Percentiles rank a stretch among this genome's conserved stretches.
These are phyloP conservation scores for Drepana arcuata DNA, from an alignment of 1,140 invertebrate genomes.

Conservation along the genomic window DNA sequence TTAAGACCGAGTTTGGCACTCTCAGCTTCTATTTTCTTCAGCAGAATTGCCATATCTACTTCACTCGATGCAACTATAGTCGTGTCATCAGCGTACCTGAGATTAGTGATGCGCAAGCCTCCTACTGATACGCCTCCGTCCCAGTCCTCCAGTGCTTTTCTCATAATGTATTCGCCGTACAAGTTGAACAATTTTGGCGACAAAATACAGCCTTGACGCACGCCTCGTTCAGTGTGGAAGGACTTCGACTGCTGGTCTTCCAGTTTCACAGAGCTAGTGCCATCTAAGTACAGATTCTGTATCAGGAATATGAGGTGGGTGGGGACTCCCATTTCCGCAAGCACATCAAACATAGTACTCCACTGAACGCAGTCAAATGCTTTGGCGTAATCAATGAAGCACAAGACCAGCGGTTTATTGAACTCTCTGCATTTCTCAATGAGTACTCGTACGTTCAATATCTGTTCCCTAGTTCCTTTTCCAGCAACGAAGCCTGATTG, in stretches of 20 bases:
- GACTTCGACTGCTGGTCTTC: slow-evolving; percentile 1
- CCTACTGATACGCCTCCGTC: slow-evolving; percentile 4
- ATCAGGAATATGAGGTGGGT: slow-evolving; percentile 3
- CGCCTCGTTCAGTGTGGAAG: slow-evolving; percentile 8
- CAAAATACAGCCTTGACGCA: slow-evolving; percentile 12
- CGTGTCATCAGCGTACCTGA: slow-evolving; percentile 10
- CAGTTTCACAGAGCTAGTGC: slow-evolving; percentile 1
- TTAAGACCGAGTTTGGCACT: background rate
- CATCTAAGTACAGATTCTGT: slow-evolving; percentile 2
- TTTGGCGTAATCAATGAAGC: no score
- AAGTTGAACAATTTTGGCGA: slow-evolving; percentile 13
- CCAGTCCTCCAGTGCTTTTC: slow-evolving; percentile 7
- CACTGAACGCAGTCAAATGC: slow-evolving; percentile 15
- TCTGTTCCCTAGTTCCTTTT: slow-evolving; percentile 18
- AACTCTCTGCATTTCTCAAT: slow-evolving; percentile 9
- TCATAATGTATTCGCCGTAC: slow-evolving; percentile 14
- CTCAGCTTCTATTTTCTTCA: background rate
- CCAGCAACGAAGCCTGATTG: slow-evolving; percentile 17
- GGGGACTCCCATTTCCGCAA: slow-evolving; percentile 9
- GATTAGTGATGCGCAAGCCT: slow-evolving; percentile 3
- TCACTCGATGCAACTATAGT: background rate
- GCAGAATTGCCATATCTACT: background rate
- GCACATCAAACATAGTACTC: slow-evolving; percentile 4
- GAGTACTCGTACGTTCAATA: slow-evolving; percentile 16
- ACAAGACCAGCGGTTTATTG: slow-evolving; percentile 5